Evolutionary conservation across 2,797 vertebrate genomes (phyloP), one percentile per base, ranked within the genome.

Genomic region (Choloepus didactylus): DNA sequence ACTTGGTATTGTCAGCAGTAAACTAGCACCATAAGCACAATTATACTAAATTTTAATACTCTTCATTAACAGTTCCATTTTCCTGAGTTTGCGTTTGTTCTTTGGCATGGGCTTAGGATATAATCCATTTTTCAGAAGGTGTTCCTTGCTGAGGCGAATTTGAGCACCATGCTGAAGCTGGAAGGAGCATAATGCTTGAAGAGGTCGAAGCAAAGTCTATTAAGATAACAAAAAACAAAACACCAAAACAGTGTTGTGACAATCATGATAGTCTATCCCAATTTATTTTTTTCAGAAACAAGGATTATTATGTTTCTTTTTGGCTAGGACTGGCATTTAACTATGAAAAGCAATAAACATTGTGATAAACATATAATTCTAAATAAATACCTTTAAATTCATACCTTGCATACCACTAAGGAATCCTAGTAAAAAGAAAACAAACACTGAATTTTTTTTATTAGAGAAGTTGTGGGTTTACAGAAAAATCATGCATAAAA

Each of bases 1-100:
- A 72, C 35, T 29, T 41, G 64, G 18, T 44, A 56, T 91, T 96
- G 62, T 92, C 87, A 96, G 54, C 19, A 73, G 92, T 72, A n/a
- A 69, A 94, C 51, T 77, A 96, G 87, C 94, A 98, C 89, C 82
- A 15, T 6, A 84, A 87, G 86, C 95, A 95, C 38, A 96, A 79
- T 3, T 95, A 75, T 80, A 88, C 97, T 99, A 99, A 98, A 99
- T 98, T 98, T 99, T 99, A 97, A 98, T 97, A 97, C 99, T 99
- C 56, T 98, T 99, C 94, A 99, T 98, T 59, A 99, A 98, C 87
- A 99, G 99, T 97, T 99, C 99, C 99, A 99, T 99, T 98, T 99
- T 99, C 98, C 99, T 99, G 87, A 99, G 99, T 98, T 99, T 99
- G 96, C 99, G 99, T 96, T 99, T 99, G 98, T 99, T 99, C 98